Percentiles rank a stretch among this genome's conserved stretches.
Conservation (phyloP, 2,113 vertebrate species). For the Strigops habroptila region DNA sequence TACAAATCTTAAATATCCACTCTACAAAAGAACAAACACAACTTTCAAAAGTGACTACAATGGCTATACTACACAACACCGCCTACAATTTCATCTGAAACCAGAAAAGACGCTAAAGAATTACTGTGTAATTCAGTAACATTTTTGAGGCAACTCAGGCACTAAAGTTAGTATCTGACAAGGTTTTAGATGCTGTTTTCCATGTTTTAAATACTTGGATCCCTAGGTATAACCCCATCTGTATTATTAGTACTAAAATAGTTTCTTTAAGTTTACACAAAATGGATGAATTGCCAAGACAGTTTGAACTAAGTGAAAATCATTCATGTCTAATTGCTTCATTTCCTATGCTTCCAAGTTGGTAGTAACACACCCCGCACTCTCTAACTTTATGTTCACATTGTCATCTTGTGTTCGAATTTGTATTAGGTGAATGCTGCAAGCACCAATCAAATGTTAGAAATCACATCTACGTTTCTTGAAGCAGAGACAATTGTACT, state of each 20-base stretch:
- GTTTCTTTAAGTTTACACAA: not conserved
- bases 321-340: not conserved
- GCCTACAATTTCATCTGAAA: not conserved
- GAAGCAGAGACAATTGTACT: conserved; percentile 66
- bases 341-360: not conserved
- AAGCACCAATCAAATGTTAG: conserved; percentile 65
- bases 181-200: not conserved
- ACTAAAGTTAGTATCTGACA: conserved; percentile 2
- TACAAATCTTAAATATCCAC: conserved; percentile 21
- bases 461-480: conserved; percentile 57
- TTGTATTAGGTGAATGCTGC: conserved; percentile 44
- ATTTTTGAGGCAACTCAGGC: conserved; percentile 55
- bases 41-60: conserved; percentile 6
- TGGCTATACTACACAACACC: not conserved
- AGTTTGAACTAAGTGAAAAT: not conserved
- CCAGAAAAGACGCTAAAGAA: conserved; percentile 7
- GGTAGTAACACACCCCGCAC: not conserved
- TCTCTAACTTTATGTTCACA: conserved; percentile 31
- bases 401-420: conserved; percentile 41
- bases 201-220: not conserved
- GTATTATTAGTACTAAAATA: conserved; percentile 48
- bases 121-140: conserved; percentile 17
- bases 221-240: conserved; percentile 5
- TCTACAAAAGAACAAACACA: conserved; percentile 55
- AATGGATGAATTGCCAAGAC: conserved; percentile 14